These are phyloP conservation scores for Lacerta agilis DNA, from an alignment of 2,797 vertebrate genomes.

Conservation along the genomic window DNA sequence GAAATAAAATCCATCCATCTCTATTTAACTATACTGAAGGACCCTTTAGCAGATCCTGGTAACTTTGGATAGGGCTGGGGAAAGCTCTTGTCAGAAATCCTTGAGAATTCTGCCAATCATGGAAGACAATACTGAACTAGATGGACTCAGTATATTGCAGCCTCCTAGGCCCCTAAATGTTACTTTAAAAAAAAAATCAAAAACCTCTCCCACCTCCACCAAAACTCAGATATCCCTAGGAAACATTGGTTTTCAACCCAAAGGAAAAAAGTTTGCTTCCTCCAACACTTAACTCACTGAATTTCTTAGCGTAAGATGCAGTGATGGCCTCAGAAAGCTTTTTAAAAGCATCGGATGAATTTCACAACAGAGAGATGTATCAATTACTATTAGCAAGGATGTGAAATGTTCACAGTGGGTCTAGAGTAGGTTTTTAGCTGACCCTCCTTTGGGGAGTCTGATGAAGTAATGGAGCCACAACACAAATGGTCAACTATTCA, in stretches of 20 bases:
- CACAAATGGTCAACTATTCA: background rate
- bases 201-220: background rate
- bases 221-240: background rate
- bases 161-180: background rate
- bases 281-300: background rate
- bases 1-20: too few relatives aligned
- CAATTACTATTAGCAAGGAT: background rate
- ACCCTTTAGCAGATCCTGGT: background rate
- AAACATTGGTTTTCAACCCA: background rate
- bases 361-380: background rate
- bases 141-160: background rate
- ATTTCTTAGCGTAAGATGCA: slow-evolving; percentile 13
- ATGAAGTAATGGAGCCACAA: background rate
- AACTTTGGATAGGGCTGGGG: background rate
- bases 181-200: background rate
- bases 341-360: background rate
- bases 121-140: too few relatives aligned
- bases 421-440: background rate
- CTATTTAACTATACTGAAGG: background rate
- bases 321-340: background rate
- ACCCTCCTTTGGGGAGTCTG: background rate
- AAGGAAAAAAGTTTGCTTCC: background rate
- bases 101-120: too few relatives aligned
- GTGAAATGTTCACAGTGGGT: background rate
- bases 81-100: background rate